A percentile compares a stretch with the other conserved stretches of the same genome.
Evolutionary conservation across 1,140 invertebrate genomes (phyloP).

Genomic region (Magallana ariakensis): DNA sequence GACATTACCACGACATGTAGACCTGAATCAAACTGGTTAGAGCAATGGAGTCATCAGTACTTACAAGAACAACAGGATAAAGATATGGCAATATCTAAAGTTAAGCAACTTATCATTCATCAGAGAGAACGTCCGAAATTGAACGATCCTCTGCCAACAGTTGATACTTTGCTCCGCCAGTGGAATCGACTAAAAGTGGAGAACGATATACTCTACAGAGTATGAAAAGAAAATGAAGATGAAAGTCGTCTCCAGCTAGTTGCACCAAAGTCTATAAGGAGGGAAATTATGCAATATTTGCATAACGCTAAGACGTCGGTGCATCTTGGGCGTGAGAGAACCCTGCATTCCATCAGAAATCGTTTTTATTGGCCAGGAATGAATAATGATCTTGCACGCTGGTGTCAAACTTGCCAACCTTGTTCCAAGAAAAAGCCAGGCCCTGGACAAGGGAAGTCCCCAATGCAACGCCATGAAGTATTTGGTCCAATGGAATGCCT

Average conservation of each 20-base stretch:
- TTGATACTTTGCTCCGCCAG: background rate
- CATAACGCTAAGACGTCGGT: constrained; percentile 35
- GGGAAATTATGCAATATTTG: too few species aligned
- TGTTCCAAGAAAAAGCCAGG: constrained; percentile 26
- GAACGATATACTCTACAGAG: background rate
- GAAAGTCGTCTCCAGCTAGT: background rate
- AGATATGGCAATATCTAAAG: background rate
- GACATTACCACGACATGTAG: background rate
- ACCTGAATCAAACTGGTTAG: background rate
- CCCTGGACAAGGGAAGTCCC: background rate
- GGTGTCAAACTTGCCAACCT: background rate
- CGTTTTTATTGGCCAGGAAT: constrained; percentile 50
- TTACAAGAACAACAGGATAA: background rate
- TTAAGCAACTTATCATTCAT: background rate
- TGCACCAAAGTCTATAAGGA: too few species aligned
- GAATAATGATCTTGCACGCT: constrained; percentile 6
- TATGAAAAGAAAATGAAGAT: background rate
- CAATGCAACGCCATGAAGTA: constrained; percentile 27
- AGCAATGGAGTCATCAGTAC: background rate
- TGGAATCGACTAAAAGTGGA: background rate
- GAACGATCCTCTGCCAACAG: background rate
- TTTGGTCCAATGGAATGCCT: constrained; percentile 39
- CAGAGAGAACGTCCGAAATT: background rate
- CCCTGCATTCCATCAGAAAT: constrained; percentile 3
- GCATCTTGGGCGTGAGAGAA: constrained; percentile 45